phyloP scores from a whole-genome alignment of 2,797 vertebrate species.

The Threskiornis aethiopicus region DNA sequence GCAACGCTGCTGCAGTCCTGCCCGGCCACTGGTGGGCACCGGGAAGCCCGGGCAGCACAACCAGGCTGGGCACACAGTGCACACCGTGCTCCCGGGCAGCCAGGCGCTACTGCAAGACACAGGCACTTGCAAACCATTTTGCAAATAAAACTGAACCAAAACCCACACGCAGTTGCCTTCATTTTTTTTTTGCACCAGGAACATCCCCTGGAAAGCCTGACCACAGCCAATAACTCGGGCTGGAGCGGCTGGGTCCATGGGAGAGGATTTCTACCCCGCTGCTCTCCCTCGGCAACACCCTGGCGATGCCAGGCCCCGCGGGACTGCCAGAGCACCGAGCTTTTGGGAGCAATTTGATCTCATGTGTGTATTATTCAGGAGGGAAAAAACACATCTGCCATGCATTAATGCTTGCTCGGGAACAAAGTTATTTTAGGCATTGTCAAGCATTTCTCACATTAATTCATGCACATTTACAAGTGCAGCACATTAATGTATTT shows the following conservation, averaged over 20 bases:
- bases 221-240: not conserved
- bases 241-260: not conserved
- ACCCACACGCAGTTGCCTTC: fast-evolving
- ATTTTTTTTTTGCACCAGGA: not conserved
- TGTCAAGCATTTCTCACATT: not conserved
- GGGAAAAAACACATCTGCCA: not conserved
- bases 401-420: not conserved
- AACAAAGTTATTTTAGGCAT: slow-evolving; percentile 22
- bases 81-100: not conserved
- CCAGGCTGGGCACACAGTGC: not conserved
- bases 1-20: not conserved
- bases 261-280: not conserved
- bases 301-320: fast-evolving
- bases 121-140: not conserved
- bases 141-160: not conserved
- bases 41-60: not conserved
- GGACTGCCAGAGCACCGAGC: not conserved
- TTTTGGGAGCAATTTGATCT: not conserved
- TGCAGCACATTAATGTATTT: not conserved
- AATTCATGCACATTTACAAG: not conserved
- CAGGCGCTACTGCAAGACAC: not conserved
- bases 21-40: fast-evolving
- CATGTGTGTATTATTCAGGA: not conserved
- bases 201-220: not conserved
- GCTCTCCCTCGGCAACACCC: not conserved